phyloP scores from a whole-genome alignment of 2,113 vertebrate species.

The Poicephalus meyeri region DNA sequence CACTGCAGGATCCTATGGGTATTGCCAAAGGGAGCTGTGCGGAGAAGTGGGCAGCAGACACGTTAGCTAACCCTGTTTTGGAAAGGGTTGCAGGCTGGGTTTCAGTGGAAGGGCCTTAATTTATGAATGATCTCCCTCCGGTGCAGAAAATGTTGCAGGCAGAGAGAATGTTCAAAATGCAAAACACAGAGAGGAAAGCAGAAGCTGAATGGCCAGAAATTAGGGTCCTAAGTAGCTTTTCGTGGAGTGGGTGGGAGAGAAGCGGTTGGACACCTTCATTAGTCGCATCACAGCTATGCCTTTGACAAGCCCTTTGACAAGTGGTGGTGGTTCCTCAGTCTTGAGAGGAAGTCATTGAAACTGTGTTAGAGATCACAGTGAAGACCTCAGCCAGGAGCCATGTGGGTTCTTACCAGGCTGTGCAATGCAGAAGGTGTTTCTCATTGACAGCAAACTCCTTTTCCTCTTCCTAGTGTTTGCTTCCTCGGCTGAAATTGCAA shows the following conservation, averaged over 20 bases:
- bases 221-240: neutral
- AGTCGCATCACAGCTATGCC: neutral
- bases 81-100: neutral
- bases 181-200: neutral
- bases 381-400: neutral
- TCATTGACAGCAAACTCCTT: neutral
- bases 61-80: neutral
- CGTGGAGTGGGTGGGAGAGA: neutral
- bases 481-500: neutral
- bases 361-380: neutral
- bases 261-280: neutral
- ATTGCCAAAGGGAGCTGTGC: neutral
- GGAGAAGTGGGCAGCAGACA: neutral
- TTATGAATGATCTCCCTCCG: neutral
- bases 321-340: neutral
- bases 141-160: neutral
- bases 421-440: neutral
- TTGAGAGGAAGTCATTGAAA: neutral
- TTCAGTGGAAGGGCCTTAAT: neutral
- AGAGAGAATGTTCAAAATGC: neutral
- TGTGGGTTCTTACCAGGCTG: neutral
- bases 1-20: neutral
- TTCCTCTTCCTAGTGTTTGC: neutral
- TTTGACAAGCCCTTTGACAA: neutral
- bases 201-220: neutral